These are phyloP conservation scores for Ciconia boyciana DNA, from an alignment of 2,113 vertebrate species.

Conservation along the genomic window DNA sequence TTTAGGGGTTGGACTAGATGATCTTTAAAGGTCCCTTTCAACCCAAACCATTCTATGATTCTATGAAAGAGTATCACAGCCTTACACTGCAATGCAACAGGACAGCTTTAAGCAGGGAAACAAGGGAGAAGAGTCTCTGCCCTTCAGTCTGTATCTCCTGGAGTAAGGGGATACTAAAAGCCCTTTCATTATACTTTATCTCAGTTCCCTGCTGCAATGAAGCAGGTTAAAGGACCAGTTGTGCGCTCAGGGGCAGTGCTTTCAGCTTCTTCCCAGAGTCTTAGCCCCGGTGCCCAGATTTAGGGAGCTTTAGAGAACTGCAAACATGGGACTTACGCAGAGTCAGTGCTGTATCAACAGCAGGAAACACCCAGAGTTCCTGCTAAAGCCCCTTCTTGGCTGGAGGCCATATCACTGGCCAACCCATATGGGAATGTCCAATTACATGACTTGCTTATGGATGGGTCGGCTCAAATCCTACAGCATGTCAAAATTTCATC, in stretches of 20 bases:
- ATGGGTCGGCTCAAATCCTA: neutral
- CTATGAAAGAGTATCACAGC: neutral
- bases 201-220: neutral
- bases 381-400: slow-evolving; percentile 39
- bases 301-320: neutral
- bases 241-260: neutral
- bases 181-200: neutral
- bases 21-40: neutral
- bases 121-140: neutral
- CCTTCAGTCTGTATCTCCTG: neutral
- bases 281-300: neutral
- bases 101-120: neutral
- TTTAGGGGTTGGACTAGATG: neutral
- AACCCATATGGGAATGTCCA: neutral
- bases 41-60: neutral
- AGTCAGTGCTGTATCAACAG: neutral
- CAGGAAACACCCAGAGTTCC: slow-evolving; percentile 1
- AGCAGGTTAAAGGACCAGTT: neutral
- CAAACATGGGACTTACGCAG: neutral
- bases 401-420: neutral
- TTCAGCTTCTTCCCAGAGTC: neutral
- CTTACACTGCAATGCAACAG: neutral
- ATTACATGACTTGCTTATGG: neutral
- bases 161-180: slow-evolving; percentile 16
- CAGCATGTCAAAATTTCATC: neutral